These are phyloP conservation scores for Coenobita brevimanus DNA, from an alignment of 1,140 invertebrate species.

Conservation along the genomic window DNA sequence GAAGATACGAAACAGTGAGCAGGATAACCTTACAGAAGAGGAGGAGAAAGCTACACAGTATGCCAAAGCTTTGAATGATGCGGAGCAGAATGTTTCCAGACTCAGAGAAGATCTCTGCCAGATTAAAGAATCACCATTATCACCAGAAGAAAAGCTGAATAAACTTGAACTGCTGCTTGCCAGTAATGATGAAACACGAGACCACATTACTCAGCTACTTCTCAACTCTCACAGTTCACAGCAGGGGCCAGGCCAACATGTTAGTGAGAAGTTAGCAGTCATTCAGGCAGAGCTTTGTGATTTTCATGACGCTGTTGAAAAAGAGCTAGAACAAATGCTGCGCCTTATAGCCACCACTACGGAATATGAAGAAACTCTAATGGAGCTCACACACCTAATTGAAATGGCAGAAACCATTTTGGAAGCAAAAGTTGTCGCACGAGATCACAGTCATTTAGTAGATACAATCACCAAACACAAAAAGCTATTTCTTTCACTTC, in stretches of 20 bases:
- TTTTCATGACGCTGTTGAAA: slow-evolving; percentile 74
- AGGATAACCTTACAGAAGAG: slow-evolving; percentile 28
- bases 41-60: slow-evolving; percentile 53
- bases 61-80: slow-evolving; percentile 46
- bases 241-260: slow-evolving; percentile 7
- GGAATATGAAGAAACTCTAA: slow-evolving; percentile 89
- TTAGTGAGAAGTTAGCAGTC: slow-evolving; percentile 52
- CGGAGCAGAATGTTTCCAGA: slow-evolving; percentile 53
- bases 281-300: slow-evolving; percentile 63
- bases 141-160: slow-evolving; percentile 61
- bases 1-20: slow-evolving; percentile 73
- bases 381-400: slow-evolving; percentile 88
- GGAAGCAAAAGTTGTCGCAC: slow-evolving; percentile 83
- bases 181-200: slow-evolving; percentile 60
- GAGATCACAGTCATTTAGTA: slow-evolving; percentile 83
- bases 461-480: slow-evolving; percentile 91
- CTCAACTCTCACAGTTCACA: slow-evolving; percentile 38
- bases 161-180: slow-evolving; percentile 56
- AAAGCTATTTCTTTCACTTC: slow-evolving; percentile 90
- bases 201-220: slow-evolving; percentile 46
- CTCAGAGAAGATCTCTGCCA: slow-evolving; percentile 60
- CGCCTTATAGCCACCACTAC: slow-evolving; percentile 83
- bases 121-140: slow-evolving; percentile 51
- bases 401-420: slow-evolving; percentile 85
- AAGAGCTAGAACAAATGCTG: slow-evolving; percentile 83